Base-by-base conservation (phyloP, 1,140 invertebrate species). In the Anoplophora glabripennis region DNA sequence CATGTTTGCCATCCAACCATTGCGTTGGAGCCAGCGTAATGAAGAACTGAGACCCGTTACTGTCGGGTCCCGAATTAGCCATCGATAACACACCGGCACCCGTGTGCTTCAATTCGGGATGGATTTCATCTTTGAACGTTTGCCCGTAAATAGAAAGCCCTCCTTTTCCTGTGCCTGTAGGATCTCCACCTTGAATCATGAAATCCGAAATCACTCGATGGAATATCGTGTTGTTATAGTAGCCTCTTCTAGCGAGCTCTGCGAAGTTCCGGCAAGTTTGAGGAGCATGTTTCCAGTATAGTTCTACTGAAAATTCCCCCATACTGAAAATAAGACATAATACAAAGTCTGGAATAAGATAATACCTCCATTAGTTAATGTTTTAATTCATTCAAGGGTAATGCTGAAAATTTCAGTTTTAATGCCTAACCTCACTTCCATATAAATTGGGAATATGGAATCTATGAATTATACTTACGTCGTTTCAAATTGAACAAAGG, bases 11-110 rank as follows among this genome's bases (percentile, higher is more conserved):
- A 83, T 99, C 96, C 7, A 99, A 79, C 94, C 96, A 98, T 67
- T 98, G 94, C 5, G 95, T 96, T 5, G 96, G 95, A 0, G 90
- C 94, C 57, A 99, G 77, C 0, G 96, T 98, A 17, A 99, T 94
- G 70, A 99, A 99, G 81, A 99, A 99, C 74, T 99, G 97, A 42
- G 94, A 97, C 17, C 96, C 96, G 80, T 99, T 99, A 12, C 93
- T 92, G 72, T 99, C 86, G 2, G 94, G 94, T 0, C 97, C 96
- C 52, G 92, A 91, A 82, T 99, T 98, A 53, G 85, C 84, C 84
- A 86, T 86, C 7, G 84, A 86, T 3, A 86, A 66, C 55, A 86
- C 81, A 11, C 84, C 84, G 21, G 81, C 83, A 70, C 94, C 96
- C 15, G 94, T 93, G 75, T 99, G 96, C 77, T 96, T 98, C 37